phyloP scores from a whole-genome alignment of 37 sponge, comb jelly and placozoan genomes.

The Hormiphora californensis region DNA sequence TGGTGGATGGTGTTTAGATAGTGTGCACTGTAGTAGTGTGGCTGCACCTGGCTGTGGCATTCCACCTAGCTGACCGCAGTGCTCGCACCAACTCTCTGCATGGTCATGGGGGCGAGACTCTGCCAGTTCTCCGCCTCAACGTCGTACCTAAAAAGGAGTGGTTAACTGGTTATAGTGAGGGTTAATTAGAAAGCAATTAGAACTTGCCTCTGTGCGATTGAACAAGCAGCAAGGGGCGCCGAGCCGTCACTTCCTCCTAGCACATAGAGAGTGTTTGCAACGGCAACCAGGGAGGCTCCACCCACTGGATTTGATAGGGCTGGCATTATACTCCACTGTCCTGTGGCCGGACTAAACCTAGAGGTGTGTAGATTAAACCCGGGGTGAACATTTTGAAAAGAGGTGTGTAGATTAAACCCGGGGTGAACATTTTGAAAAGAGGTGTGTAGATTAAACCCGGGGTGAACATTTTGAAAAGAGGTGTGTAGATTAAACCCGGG shows the following conservation, averaged over 20 bases:
- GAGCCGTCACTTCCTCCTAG: slow-evolving; percentile 49
- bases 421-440: too few relatives aligned
- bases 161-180: too few relatives aligned
- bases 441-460: too few relatives aligned
- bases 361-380: too few relatives aligned
- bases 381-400: too few relatives aligned
- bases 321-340: slow-evolving; percentile 52
- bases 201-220: slow-evolving; percentile 29
- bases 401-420: too few relatives aligned
- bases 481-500: too few relatives aligned
- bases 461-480: too few relatives aligned
- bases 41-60: too few relatives aligned
- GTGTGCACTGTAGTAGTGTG: too few relatives aligned
- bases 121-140: slow-evolving; percentile 1
- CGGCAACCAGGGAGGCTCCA: neutral
- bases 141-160: slow-evolving; percentile 39
- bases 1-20: too few relatives aligned
- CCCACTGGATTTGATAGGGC: slow-evolving; percentile 37
- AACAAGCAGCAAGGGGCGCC: slow-evolving; percentile 21
- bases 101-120: slow-evolving; percentile 8
- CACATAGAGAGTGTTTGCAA: slow-evolving; percentile 8
- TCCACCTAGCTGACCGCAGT: slow-evolving; percentile 43
- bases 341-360: slow-evolving; percentile 27
- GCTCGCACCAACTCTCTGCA: slow-evolving; percentile 2
- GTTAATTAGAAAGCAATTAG: neutral